phyloP scores from a whole-genome alignment of 2,797 vertebrate species.

The Diplodus sargus region DNA sequence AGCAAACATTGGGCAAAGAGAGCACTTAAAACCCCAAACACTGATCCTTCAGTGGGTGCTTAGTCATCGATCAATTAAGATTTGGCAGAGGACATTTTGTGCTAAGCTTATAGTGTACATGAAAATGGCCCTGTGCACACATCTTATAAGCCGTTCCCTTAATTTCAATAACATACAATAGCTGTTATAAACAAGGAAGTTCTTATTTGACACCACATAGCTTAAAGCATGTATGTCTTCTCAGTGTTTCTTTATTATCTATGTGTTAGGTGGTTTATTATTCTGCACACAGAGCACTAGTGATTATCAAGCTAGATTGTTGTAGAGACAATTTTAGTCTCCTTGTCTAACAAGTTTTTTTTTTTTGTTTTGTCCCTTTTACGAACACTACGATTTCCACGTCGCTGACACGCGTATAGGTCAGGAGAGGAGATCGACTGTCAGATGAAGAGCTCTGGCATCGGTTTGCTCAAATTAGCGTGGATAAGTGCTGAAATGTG shows the following conservation, averaged over 20 bases:
- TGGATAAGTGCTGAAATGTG: slow-evolving; percentile 25
- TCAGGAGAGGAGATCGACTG: slow-evolving; percentile 33
- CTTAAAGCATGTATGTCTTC: slow-evolving; percentile 59
- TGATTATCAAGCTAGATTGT: slow-evolving; percentile 44
- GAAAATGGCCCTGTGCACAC: slow-evolving; percentile 27
- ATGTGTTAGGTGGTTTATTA: slow-evolving; percentile 31
- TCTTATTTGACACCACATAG: slow-evolving; percentile 30
- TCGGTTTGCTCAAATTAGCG: slow-evolving; percentile 5
- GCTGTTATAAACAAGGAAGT: slow-evolving; percentile 26
- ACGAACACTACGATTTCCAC: slow-evolving; percentile 69
- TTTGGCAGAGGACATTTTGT: slow-evolving; percentile 25
- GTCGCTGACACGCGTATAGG: slow-evolving; percentile 32
- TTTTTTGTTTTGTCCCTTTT: slow-evolving; percentile 75
- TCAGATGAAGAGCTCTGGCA: slow-evolving; percentile 10
- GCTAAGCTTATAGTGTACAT: slow-evolving; percentile 3
- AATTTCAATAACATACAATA: slow-evolving; percentile 26
- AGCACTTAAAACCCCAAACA: slow-evolving; percentile 48
- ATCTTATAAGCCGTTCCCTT: background rate
- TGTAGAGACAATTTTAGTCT: slow-evolving; percentile 57
- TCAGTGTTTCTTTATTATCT: slow-evolving; percentile 35
- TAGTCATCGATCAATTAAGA: slow-evolving; percentile 62
- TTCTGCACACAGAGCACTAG: slow-evolving; percentile 50
- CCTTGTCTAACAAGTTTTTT: slow-evolving; percentile 58
- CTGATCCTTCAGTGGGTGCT: slow-evolving; percentile 48
- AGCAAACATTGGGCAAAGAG: slow-evolving; percentile 44